Base-by-base conservation (phyloP, 2,797 vertebrate species). In the Miichthys miiuy region DNA sequence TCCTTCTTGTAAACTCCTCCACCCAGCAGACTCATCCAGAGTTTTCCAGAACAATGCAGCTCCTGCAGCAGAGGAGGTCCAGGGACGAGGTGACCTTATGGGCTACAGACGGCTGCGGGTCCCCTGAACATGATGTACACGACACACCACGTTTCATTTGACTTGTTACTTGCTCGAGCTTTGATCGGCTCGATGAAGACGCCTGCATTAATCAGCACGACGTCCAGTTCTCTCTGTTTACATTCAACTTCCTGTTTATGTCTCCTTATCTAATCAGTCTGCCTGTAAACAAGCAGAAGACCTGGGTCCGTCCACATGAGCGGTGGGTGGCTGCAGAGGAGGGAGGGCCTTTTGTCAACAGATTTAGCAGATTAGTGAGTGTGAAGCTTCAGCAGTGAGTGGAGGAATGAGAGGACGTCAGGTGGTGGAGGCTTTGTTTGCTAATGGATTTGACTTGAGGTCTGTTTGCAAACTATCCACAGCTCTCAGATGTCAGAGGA, bases 351-450 rank as follows among this genome's bases (percentile, higher is more conserved):
- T 14, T n/a, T 44, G 76, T 80, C 76, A 61, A 51, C 84, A 84
- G 81, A 75, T 46, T 85, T 65, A 82, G 50, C 85, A 90, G 89
- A 83, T 89, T 76, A 91, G 83, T 57, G 78, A 54, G 48, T 20
- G 68, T 81, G 82, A 67, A 41, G 82, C 68, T 25, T 72, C 73
- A 25, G 68, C 68, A n/a, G 50, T 1, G 55, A 69, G 62, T 27
- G 68, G 2, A 79, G 56, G 77, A 54, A 25, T 14, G 18, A 44
- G 56, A 44, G 58, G 69, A 76, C 65, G 72, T 75, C 75, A 86
- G 76, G 77, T 83, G 83, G 80, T 61, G 55, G 42, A 67, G 72
- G 72, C 86, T 88, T 72, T 93, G 91, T 93, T 89, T 91, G 89
- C 80, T 87, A 88, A 91, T 87, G 73, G 84, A 75, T 88, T 60